Evolutionary conservation across 2,888 invertebrate genomes (phyloP).

Genomic region (Lasioglossum malachurum): DNA sequence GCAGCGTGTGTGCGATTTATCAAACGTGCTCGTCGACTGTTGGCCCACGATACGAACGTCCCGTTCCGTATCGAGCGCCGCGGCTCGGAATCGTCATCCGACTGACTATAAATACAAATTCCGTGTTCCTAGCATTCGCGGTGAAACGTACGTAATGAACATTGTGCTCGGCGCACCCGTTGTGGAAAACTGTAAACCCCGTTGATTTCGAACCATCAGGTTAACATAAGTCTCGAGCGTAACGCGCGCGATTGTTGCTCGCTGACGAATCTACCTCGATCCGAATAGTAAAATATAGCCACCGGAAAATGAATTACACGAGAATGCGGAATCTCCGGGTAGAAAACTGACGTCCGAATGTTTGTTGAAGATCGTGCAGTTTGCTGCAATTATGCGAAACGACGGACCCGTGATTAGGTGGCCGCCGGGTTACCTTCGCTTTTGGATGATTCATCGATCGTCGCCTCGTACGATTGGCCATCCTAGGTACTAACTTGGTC

Average conservation of each 20-base stretch:
- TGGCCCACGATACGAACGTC: slow-evolving; percentile 62
- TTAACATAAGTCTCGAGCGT: not conserved
- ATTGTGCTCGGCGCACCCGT: not conserved
- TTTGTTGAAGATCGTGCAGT: not conserved
- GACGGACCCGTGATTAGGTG: slow-evolving; percentile 3
- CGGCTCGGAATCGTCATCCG: slow-evolving; percentile 52
- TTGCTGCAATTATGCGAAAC: not conserved
- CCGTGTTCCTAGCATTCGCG: not conserved
- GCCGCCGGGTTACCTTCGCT: slow-evolving; percentile 39
- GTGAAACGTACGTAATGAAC: slow-evolving; percentile 10
- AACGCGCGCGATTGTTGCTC: not conserved
- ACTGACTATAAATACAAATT: slow-evolving; percentile 28
- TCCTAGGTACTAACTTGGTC: slow-evolving; percentile 71
- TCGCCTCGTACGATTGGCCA: slow-evolving; percentile 23
- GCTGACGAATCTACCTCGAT: not conserved
- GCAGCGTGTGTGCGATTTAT: slow-evolving; percentile 77
- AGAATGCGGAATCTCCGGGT: not conserved
- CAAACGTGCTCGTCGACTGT: slow-evolving; percentile 72
- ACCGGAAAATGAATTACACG: not conserved
- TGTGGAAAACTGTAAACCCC: not conserved
- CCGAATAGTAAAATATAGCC: not conserved
- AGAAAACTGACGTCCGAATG: not conserved
- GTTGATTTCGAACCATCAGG: not conserved
- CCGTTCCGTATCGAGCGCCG: slow-evolving; percentile 57
- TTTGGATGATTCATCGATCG: slow-evolving; percentile 46